phyloP scores from a whole-genome alignment of 2,888 invertebrate species.

The Cactoblastis cactorum region DNA sequence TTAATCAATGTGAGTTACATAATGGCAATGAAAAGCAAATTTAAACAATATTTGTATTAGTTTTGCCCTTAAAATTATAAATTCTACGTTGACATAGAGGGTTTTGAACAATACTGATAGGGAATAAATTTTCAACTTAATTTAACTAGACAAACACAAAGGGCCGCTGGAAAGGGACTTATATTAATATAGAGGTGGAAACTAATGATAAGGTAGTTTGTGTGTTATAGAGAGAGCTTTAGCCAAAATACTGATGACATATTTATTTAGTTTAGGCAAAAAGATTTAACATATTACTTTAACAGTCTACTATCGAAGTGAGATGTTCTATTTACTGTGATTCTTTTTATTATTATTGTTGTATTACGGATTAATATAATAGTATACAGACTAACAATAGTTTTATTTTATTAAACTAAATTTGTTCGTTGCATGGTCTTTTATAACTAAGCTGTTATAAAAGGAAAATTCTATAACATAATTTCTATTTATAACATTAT shows the following conservation, averaged over 20 bases:
- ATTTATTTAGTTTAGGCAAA: too few species aligned
- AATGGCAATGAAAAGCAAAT: slow-evolving; percentile 52
- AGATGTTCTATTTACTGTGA: too few species aligned
- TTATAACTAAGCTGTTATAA: too few species aligned
- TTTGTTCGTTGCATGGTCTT: too few species aligned
- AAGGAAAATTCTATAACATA: too few species aligned
- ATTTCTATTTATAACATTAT: too few species aligned
- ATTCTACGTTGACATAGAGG: slow-evolving; percentile 70
- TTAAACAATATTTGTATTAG: slow-evolving; percentile 49
- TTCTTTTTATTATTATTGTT: too few species aligned
- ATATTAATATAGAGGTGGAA: slow-evolving; percentile 72
- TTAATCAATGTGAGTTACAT: neutral
- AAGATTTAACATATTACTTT: too few species aligned
- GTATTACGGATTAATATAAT: too few species aligned
- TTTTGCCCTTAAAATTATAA: slow-evolving; percentile 68
- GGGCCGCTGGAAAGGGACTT: slow-evolving; percentile 65
- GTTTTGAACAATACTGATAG: slow-evolving; percentile 57
- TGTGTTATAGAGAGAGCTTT: slow-evolving; percentile 28
- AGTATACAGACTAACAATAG: too few species aligned
- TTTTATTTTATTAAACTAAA: too few species aligned
- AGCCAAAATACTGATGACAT: neutral
- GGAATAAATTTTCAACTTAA: slow-evolving; percentile 79
- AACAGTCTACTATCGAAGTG: too few species aligned
- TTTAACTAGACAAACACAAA: slow-evolving; percentile 76
- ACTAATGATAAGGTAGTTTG: slow-evolving; percentile 72